phyloP scores from a whole-genome alignment of 1,140 invertebrate species.

The Goniozus legneri region DNA sequence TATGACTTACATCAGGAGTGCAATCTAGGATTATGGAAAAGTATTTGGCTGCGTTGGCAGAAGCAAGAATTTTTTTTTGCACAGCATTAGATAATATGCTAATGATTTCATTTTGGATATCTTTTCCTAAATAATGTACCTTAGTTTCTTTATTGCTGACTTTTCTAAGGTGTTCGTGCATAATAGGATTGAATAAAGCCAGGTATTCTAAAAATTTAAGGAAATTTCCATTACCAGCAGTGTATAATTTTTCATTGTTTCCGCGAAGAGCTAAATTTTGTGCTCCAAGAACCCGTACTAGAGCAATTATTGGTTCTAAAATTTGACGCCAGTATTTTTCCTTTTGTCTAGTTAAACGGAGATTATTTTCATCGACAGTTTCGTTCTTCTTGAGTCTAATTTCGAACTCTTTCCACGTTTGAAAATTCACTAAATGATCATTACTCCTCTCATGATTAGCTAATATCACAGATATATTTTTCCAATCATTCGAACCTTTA shows the following conservation, averaged over 20 bases:
- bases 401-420: background rate
- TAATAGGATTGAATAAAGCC: background rate
- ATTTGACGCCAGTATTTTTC: background rate
- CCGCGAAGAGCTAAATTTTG: constrained; percentile 3
- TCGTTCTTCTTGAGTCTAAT: constrained; percentile 1
- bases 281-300: background rate
- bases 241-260: background rate
- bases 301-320: background rate
- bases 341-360: background rate
- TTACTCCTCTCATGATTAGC: constrained; percentile 8
- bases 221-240: background rate
- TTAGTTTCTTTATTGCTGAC: constrained; percentile 3
- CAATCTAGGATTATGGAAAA: constrained; percentile 20
- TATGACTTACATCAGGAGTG: constrained; percentile 4
- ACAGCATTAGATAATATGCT: constrained; percentile 8
- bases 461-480: constrained; percentile 15
- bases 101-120: constrained; percentile 22
- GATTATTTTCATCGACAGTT: constrained; percentile 5
- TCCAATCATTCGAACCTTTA: constrained; percentile 21
- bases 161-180: background rate
- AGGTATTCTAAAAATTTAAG: background rate
- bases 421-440: background rate
- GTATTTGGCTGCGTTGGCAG: constrained; percentile 14
- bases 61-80: constrained; percentile 11
- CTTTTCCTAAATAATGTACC: constrained; percentile 10